Conservation (phyloP, 2,797 vertebrate species). For the Aplochiton taeniatus region DNA sequence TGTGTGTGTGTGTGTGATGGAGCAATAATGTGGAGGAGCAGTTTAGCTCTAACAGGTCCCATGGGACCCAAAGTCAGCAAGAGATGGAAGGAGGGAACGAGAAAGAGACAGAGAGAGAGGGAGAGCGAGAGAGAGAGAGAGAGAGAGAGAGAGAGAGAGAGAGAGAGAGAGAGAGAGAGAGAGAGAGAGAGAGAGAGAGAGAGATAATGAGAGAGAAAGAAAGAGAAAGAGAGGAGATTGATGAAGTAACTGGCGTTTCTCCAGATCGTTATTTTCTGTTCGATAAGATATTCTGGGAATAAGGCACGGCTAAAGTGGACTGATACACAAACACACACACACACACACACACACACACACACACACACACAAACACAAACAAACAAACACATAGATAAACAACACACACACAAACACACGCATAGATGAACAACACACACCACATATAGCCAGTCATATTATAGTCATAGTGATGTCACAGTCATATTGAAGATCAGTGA, state of each 20-base stretch:
- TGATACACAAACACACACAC: not conserved
- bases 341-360: not conserved
- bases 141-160: not conserved
- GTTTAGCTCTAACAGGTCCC: conserved; percentile 50
- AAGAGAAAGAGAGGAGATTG: conserved; percentile 23
- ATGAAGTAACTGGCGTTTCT: conserved; percentile 41
- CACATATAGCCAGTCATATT: no score
- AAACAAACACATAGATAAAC: not conserved
- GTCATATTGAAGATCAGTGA: no score
- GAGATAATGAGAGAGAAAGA: conserved; percentile 7
- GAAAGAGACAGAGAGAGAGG: conserved; percentile 4
- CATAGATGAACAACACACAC: no score
- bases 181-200: conserved; percentile 1
- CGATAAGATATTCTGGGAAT: conserved; percentile 40
- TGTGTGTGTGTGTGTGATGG: not conserved
- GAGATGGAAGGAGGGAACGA: not conserved
- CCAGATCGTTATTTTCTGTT: conserved; percentile 43
- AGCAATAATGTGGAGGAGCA: conserved; percentile 24
- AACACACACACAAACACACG: no score
- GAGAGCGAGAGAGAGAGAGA: not conserved
- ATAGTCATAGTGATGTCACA: no score
- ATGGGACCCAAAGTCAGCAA: conserved; percentile 12
- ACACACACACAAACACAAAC: not conserved
- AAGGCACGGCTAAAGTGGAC: conserved; percentile 23
- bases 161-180: not conserved